These are phyloP conservation scores for Onthophagus taurus DNA, from an alignment of 1,140 invertebrate species.

Conservation along the genomic window DNA sequence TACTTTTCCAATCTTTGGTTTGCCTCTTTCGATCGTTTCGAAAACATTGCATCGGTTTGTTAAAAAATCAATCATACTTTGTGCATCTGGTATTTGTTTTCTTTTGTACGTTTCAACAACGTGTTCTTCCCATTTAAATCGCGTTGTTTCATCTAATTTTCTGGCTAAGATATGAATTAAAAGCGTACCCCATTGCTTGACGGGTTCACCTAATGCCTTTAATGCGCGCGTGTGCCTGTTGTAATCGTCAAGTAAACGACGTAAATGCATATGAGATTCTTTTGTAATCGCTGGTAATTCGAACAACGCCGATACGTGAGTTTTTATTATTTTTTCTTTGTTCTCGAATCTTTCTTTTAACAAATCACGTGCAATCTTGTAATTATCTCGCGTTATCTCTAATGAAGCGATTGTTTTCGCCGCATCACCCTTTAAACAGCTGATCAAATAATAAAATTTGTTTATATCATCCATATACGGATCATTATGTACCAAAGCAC, in stretches of 20 bases:
- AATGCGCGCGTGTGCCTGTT: background rate
- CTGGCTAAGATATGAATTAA: background rate
- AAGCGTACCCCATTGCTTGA: background rate
- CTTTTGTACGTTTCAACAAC: too few species aligned
- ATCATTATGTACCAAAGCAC: too few species aligned
- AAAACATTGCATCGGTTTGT: background rate
- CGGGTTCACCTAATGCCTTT: background rate
- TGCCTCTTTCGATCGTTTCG: background rate
- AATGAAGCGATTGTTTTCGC: constrained; percentile 19
- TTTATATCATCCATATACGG: too few species aligned
- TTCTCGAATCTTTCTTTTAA: constrained; percentile 17
- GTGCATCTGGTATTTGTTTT: background rate
- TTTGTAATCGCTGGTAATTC: constrained; percentile 1
- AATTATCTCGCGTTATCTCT: constrained; percentile 17
- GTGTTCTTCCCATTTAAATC: background rate
- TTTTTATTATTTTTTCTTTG: constrained; percentile 12
- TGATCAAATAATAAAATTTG: constrained; percentile 25
- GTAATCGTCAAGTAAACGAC: background rate
- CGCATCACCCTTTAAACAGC: constrained; percentile 23
- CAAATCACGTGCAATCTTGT: constrained; percentile 16
- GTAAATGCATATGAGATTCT: background rate
- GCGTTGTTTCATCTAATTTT: background rate
- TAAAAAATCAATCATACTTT: background rate
- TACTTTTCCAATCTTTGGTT: background rate
- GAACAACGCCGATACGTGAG: constrained; percentile 10